Conservation (phyloP, 2,113 vertebrate species). For the Boleophthalmus pectinirostris region DNA sequence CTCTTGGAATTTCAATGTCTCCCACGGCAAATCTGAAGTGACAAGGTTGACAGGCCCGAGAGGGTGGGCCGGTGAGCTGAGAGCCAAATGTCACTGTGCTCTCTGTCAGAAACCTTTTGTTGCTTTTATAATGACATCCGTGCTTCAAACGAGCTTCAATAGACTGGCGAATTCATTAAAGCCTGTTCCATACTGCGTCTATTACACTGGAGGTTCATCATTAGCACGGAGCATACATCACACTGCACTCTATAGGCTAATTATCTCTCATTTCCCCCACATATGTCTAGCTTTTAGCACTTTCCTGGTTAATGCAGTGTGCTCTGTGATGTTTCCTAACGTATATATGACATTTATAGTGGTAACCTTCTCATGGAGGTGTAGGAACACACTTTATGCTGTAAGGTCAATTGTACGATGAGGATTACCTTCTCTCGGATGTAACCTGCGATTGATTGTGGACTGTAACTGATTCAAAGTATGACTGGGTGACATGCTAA, state of each 20-base stretch:
- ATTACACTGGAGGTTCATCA: slow-evolving; percentile 44
- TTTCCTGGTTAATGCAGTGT: neutral
- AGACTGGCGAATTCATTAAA: slow-evolving; percentile 52
- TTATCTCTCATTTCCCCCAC: slow-evolving; percentile 19
- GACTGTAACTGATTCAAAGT: no score
- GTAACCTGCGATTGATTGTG: no score
- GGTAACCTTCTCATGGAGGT: no score
- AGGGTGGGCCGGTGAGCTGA: slow-evolving; percentile 64
- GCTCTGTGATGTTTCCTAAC: neutral
- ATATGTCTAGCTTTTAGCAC: neutral
- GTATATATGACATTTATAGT: neutral
- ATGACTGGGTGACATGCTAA: no score
- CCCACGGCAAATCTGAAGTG: slow-evolving; percentile 71
- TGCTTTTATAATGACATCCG: slow-evolving; percentile 67
- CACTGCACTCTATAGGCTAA: slow-evolving; percentile 11
- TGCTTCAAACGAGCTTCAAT: slow-evolving; percentile 56
- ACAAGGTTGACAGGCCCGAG: slow-evolving; percentile 68
- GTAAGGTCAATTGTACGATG: neutral
- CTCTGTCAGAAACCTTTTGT: slow-evolving; percentile 67
- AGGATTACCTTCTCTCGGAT: no score
- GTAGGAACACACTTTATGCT: neutral
- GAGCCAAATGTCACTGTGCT: slow-evolving; percentile 62
- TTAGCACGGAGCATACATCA: slow-evolving; percentile 31
- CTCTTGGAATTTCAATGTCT: slow-evolving; percentile 48
- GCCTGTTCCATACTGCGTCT: slow-evolving; percentile 42